These are phyloP conservation scores for Hirtodrosophila duncani DNA, from an alignment of 2,888 invertebrate species.

Conservation along the genomic window DNA sequence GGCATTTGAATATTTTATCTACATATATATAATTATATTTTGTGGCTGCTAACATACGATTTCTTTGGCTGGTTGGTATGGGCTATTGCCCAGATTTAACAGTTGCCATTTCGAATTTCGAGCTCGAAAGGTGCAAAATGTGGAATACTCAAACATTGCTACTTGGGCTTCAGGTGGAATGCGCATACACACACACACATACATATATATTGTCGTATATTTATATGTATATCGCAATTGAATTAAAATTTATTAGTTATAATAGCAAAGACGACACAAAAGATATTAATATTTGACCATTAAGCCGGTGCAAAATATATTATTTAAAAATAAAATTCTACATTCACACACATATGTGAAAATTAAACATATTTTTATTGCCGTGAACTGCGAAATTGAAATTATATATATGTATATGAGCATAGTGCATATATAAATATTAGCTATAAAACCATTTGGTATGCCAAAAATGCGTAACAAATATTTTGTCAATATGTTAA, in stretches of 20 bases:
- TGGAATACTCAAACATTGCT: conserved; percentile 25
- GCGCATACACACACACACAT: not conserved
- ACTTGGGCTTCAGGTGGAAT: conserved; percentile 32
- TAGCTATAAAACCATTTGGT: conserved; percentile 46
- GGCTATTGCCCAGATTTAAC: conserved; percentile 44
- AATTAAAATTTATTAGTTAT: conserved; percentile 66
- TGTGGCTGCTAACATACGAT: conserved; percentile 20
- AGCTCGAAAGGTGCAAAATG: conserved; percentile 61
- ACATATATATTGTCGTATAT: not conserved
- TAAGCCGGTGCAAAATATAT: conserved; percentile 37
- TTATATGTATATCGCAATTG: conserved; percentile 24
- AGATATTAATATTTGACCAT: conserved; percentile 64
- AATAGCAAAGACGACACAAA: conserved; percentile 53
- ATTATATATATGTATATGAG: not conserved
- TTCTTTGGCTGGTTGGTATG: conserved; percentile 20
- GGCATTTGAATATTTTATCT: not conserved
- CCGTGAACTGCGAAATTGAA: conserved; percentile 21
- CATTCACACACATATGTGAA: conserved; percentile 23
- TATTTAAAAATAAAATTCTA: conserved; percentile 58
- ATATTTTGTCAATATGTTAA: conserved; percentile 41
- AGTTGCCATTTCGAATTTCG: conserved; percentile 66
- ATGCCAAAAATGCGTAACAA: conserved; percentile 54
- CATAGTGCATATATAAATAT: conserved; percentile 11
- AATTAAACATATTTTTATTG: conserved; percentile 37
- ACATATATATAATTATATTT: conserved; percentile 21